phyloP scores from a whole-genome alignment of 2,113 vertebrate species.

The Abramis brama region DNA sequence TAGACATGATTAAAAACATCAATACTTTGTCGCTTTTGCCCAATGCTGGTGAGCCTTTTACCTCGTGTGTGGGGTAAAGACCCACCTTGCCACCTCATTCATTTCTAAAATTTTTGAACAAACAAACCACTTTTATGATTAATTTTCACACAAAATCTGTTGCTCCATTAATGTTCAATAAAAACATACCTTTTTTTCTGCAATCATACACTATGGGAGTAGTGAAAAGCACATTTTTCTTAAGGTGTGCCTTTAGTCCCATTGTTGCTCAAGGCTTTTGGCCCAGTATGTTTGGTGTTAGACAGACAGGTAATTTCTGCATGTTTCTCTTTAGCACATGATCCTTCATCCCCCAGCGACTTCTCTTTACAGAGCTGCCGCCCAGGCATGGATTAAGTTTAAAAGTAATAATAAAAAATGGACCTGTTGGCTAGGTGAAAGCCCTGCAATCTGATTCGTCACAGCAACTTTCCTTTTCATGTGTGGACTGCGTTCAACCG shows the following conservation, averaged over 20 bases:
- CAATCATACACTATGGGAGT: too few species aligned
- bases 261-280: conserved; percentile 74
- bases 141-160: too few species aligned
- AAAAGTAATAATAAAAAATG: conserved; percentile 94
- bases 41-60: too few species aligned
- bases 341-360: conserved; percentile 82
- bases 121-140: too few species aligned
- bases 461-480: conserved; percentile 91
- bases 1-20: too few species aligned
- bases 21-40: too few species aligned
- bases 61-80: too few species aligned
- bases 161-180: too few species aligned
- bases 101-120: too few species aligned
- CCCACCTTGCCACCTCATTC: too few species aligned
- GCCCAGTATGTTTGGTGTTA: conserved; percentile 93
- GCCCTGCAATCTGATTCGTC: conserved; percentile 92
- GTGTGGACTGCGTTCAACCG: conserved; percentile 97
- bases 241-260: not conserved
- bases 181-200: too few species aligned
- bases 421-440: conserved; percentile 97
- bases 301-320: conserved; percentile 88
- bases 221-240: too few species aligned
- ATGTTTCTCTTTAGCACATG: conserved; percentile 81
- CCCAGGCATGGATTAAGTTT: conserved; percentile 91
- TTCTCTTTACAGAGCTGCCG: conserved; percentile 84